Evolutionary conservation across 2,797 vertebrate genomes (phyloP).

Genomic region (Myotis myotis): DNA sequence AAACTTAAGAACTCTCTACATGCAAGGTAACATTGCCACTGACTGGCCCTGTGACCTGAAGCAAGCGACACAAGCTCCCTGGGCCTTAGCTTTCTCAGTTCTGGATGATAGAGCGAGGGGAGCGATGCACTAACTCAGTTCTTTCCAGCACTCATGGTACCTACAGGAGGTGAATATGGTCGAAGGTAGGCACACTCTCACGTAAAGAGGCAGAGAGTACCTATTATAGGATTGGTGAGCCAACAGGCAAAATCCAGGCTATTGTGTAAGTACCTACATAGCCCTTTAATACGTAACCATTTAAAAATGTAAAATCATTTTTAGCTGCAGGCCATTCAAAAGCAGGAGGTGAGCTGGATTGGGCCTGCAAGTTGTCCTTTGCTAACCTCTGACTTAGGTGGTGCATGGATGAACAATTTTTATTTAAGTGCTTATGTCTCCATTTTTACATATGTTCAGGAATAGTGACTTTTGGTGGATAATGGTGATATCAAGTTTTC

Average conservation of each 20-base stretch:
- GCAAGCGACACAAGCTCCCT: neutral
- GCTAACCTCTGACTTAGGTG: neutral
- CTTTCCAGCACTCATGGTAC: neutral
- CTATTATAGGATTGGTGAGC: neutral
- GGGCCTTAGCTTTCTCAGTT: neutral
- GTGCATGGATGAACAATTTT: neutral
- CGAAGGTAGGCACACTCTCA: neutral
- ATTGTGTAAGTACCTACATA: neutral
- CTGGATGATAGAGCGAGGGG: neutral
- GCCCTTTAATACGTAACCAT: neutral
- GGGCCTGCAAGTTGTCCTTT: neutral
- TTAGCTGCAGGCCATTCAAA: neutral
- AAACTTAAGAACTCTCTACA: neutral
- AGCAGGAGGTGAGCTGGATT: neutral
- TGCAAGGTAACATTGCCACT: neutral
- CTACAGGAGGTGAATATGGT: neutral
- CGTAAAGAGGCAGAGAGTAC: neutral
- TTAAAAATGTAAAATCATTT: constrained; percentile 13
- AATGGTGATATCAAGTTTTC: neutral
- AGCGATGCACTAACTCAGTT: neutral
- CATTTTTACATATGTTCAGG: neutral
- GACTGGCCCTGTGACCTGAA: neutral
- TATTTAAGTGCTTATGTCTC: neutral
- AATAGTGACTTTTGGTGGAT: neutral
- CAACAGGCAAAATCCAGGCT: constrained; percentile 21